Evolutionary conservation across 2,888 invertebrate species (phyloP), one percentile per base, ranked within the genome.

Genomic region (Rosalia funebris): DNA sequence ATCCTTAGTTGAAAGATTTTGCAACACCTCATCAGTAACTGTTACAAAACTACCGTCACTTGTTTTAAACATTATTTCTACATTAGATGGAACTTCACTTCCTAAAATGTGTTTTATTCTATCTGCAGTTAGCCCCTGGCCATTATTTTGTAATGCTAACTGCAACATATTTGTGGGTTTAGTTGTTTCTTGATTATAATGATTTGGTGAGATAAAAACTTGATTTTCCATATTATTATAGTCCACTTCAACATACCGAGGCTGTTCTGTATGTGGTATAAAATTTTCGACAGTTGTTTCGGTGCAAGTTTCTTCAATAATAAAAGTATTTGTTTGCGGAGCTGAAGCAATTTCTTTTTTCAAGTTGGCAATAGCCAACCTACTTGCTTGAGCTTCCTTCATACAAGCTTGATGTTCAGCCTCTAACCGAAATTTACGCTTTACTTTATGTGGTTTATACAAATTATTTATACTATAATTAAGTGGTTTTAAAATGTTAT

Each of bases 41-140:
- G 86, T 86, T 0, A 88, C 85, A 70, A 87, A 87, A 20, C 86
- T 86, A 0, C 88, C 88, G 66, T 88, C 87, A 16, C 85, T 87
- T 1, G 87, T 87, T 75, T 88, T 87, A 65, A 87, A 87, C 66
- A 88, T 84, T 69, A 88, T 87, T 15, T 88, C 82, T 17, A 83
- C 81, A 66, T 83, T 81, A 1, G 81, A 73, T 7, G 80, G 80
- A 32, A 81, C 72, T 15, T 82, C 80, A n/a, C 79, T 70, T 1
- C 75, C 77, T 52, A 81, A 68, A 47, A 79, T 75, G 41, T 76
- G 71, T 57, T 77, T 78, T 39, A 80, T 73, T 68, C 77, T 79
- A 58, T 78, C 76, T 3, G 75, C 70, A n/a, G 75, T 73, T 36
- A 71, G 61, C 17, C 66, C 66, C n/a, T 66, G 62, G 10, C 62